Evolutionary conservation across 2,888 invertebrate species (phyloP).

Genomic region (Dynastes tityus): DNA sequence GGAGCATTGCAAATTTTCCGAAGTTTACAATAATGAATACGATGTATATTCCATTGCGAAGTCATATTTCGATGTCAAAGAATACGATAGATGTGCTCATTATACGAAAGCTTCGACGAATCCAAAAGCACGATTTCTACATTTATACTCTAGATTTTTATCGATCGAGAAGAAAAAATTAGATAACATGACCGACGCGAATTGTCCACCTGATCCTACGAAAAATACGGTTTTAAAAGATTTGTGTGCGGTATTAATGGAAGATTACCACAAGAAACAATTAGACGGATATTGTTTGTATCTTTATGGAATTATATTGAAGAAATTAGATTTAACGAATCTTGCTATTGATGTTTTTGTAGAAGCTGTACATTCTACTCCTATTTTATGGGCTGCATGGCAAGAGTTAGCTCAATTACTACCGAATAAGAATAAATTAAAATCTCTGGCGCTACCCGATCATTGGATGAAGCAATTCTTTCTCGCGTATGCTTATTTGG

Average conservation of each 20-base stretch:
- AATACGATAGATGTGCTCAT: slow-evolving; percentile 91
- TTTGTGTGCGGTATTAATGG: slow-evolving; percentile 74
- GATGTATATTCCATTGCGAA: slow-evolving; percentile 86
- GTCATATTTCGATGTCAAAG: slow-evolving; percentile 91
- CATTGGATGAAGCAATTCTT: slow-evolving; percentile 98
- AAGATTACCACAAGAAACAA: slow-evolving; percentile 75
- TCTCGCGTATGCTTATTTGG: slow-evolving; percentile 90
- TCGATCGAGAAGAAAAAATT: slow-evolving; percentile 92
- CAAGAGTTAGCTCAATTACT: slow-evolving; percentile 90
- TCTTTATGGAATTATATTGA: slow-evolving; percentile 91
- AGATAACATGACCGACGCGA: slow-evolving; percentile 81
- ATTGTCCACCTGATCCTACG: slow-evolving; percentile 75
- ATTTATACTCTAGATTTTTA: slow-evolving; percentile 89
- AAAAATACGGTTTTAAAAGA: slow-evolving; percentile 74
- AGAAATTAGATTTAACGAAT: slow-evolving; percentile 85
- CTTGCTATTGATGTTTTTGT: slow-evolving; percentile 87
- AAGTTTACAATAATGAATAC: slow-evolving; percentile 76
- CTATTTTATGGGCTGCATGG: slow-evolving; percentile 97
- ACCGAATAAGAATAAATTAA: slow-evolving; percentile 79
- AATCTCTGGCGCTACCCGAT: slow-evolving; percentile 80
- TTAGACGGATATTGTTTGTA: slow-evolving; percentile 92
- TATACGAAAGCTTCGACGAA: slow-evolving; percentile 82
- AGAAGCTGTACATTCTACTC: slow-evolving; percentile 84
- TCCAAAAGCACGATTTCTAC: slow-evolving; percentile 85
- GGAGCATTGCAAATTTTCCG: slow-evolving; percentile 71